Base-by-base conservation (phyloP, 2,888 invertebrate species). In the Sphaeridia pumilis region DNA sequence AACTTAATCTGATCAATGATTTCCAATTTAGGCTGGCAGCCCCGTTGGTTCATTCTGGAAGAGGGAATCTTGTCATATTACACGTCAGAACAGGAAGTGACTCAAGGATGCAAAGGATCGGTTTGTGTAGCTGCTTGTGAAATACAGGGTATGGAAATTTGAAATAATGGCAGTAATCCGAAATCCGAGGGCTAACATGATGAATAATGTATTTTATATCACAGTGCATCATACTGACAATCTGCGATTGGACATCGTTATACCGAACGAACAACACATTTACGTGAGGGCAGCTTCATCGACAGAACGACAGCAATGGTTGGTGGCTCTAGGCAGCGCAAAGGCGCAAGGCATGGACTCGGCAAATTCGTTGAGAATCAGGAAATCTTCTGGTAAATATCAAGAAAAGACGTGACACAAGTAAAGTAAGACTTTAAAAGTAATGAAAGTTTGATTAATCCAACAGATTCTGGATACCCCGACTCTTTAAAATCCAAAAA, bases 71-170 rank as follows among this genome's bases (percentile, higher is more conserved):
- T 87, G 64, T 83, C 84, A 1, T 87, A 87, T 70, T 87, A 85
- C 68, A 82, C 83, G 70, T 84, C 84, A 1, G 81, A 83, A 67
- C 85, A 86, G 63, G 85, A 86, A 74, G 84, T 83, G 3, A 80
- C 76, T 68, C 83, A 83, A 72, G 86, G 85, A 25, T 85, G 85
- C 69, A 86, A 85, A 73, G 62, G 62, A 20, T 85, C 85, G 51
- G 79, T 86, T 61, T 85, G 84, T 73, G 81, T 87, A 61, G 79
- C 83, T 52, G 85, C 84, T 38, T 85, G 85, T 71, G 84, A 86
- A 74, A 85, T 87, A 63, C 81, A 80, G 71, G 84, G 85, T 85
- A 36, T 36, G 20, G 7, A 45, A 43, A 22, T 17, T 3, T 24
- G 21, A 45, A 26, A 22, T 43, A n/a, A 45, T 25, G 17, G 25